Conservation (phyloP, 2,113 vertebrate species). For the Passer domesticus region DNA sequence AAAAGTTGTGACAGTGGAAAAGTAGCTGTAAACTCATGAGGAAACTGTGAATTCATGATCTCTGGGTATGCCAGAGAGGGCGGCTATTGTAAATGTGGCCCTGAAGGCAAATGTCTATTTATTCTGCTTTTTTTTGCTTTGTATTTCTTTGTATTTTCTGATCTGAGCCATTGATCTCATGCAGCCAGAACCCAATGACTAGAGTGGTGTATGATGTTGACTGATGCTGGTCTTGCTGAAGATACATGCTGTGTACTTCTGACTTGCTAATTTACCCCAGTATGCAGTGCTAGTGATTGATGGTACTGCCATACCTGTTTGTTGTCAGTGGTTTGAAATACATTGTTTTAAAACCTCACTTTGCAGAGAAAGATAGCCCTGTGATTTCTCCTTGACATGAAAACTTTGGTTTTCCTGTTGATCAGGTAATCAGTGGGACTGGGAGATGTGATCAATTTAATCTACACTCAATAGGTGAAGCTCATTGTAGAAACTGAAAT, state of each 20-base stretch:
- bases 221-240: neutral
- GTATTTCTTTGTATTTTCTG: neutral
- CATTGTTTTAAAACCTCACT: rapidly evolving
- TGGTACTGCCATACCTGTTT: neutral
- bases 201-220: neutral
- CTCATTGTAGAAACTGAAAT: neutral
- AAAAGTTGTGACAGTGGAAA: neutral
- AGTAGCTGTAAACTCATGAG: neutral
- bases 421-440: neutral
- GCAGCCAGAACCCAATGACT: neutral
- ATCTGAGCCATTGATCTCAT: neutral
- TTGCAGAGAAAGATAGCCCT: neutral
- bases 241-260: neutral
- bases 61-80: neutral
- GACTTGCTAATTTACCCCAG: neutral
- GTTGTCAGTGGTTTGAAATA: neutral
- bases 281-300: neutral
- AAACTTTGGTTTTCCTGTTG: neutral
- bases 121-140: neutral
- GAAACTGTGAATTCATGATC: neutral
- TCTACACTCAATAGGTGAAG: neutral
- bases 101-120: neutral
- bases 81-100: neutral
- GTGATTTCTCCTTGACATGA: neutral
- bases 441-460: neutral